phyloP scores from a whole-genome alignment of 1,140 invertebrate species.

The Calycopis cecrops region DNA sequence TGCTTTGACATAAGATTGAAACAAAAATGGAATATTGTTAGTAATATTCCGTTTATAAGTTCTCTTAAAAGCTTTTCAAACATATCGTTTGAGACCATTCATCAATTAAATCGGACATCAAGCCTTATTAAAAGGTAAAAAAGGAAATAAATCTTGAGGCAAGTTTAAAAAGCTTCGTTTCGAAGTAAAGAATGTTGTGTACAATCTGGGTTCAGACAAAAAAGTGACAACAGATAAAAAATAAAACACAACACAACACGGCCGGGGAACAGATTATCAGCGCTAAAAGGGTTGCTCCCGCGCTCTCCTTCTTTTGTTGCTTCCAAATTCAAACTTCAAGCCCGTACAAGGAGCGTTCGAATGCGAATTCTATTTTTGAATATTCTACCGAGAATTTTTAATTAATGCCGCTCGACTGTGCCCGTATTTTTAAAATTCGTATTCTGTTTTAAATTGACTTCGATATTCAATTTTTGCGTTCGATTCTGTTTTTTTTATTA shows the following conservation, averaged over 20 bases:
- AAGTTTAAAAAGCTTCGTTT: conserved; percentile 72
- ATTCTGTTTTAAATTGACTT: conserved; percentile 71
- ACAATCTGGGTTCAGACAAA: conserved; percentile 72
- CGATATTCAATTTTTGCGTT: conserved; percentile 73
- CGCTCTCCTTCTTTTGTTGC: conserved; percentile 70
- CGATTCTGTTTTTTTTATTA: conserved; percentile 60
- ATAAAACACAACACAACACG: conserved; percentile 61
- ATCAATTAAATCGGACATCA: conserved; percentile 66
- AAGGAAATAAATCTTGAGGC: conserved; percentile 60
- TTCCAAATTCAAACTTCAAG: conserved; percentile 71
- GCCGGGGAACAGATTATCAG: conserved; percentile 73
- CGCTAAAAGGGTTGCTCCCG: conserved; percentile 74
- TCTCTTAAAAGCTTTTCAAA: conserved; percentile 52
- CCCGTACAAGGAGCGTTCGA: conserved; percentile 72
- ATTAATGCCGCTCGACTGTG: conserved; percentile 70
- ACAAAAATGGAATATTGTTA: no score
- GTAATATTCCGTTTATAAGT: conserved; percentile 20
- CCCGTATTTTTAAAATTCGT: conserved; percentile 71
- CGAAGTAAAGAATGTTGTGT: conserved; percentile 74
- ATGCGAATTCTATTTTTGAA: conserved; percentile 75
- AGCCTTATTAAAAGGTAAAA: conserved; percentile 64
- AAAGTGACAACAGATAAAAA: conserved; percentile 73
- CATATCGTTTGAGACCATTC: conserved; percentile 62
- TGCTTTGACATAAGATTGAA: no score
- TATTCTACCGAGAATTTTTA: conserved; percentile 75